These are phyloP conservation scores for Fulmarus glacialis DNA, from an alignment of 2,113 vertebrate genomes.

Conservation along the genomic window DNA sequence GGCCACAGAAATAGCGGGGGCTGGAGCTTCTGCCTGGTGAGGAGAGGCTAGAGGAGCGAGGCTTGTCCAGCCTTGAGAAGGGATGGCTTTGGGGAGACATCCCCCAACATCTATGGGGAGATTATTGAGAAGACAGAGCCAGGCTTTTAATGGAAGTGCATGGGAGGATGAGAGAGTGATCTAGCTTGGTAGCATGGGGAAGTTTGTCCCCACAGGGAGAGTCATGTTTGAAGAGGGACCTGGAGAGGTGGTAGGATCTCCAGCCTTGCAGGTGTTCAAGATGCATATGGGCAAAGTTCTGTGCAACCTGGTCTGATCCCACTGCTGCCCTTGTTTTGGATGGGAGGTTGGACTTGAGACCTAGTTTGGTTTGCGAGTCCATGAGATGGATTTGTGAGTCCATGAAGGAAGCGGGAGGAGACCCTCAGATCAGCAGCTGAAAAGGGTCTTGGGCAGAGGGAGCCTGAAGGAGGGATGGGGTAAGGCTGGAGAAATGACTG, in stretches of 20 bases:
- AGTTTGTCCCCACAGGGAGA: not conserved
- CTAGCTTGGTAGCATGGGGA: not conserved
- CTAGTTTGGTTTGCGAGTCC: not conserved
- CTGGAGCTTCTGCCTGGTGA: not conserved
- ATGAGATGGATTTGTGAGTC: not conserved
- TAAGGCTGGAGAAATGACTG: not conserved
- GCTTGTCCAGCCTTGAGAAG: not conserved
- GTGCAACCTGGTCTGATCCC: not conserved
- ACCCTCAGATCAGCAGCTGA: not conserved
- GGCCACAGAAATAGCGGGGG: not conserved
- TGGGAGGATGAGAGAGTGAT: too few relatives aligned
- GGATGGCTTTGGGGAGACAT: not conserved
- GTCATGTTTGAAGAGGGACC: not conserved
- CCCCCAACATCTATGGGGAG: fast-evolving
- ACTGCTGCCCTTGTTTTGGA: not conserved
- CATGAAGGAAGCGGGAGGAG: fast-evolving
- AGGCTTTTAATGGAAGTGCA: not conserved
- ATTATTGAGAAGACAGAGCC: not conserved
- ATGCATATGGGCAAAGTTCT: not conserved
- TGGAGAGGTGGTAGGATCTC: not conserved
- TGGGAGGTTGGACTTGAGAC: not conserved
- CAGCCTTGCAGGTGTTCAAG: not conserved
- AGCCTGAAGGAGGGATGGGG: not conserved
- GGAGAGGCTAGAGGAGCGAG: not conserved
- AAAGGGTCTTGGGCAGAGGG: not conserved